A percentile compares a stretch with the other conserved stretches of the same genome.
phyloP scores from a whole-genome alignment of 2,113 vertebrate genomes.

The Arothron firmamentum region DNA sequence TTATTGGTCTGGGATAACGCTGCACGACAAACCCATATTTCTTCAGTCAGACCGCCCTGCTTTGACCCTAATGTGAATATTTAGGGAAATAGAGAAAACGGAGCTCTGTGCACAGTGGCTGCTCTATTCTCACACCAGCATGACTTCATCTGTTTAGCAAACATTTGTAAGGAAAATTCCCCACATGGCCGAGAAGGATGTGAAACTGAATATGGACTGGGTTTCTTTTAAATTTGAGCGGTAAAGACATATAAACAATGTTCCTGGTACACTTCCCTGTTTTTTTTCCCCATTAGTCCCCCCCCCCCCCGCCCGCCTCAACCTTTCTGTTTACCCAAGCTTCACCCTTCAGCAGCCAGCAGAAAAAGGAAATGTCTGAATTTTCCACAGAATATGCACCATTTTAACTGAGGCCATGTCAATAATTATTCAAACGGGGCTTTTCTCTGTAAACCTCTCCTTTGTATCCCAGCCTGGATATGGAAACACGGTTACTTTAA shows the following conservation, averaged over 20 bases:
- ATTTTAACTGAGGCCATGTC: slow-evolving; percentile 61
- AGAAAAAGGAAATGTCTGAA: slow-evolving; percentile 51
- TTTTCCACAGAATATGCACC: slow-evolving; percentile 58
- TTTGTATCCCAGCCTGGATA: slow-evolving; percentile 8
- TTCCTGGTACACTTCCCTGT: slow-evolving; percentile 9
- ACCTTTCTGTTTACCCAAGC: slow-evolving; percentile 58
- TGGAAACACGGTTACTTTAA: slow-evolving; percentile 21
- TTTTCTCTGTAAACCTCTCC: slow-evolving; percentile 44
- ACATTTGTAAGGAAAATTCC: slow-evolving; percentile 50
- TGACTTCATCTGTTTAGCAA: slow-evolving; percentile 66
- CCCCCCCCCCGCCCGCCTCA: slow-evolving; percentile 41
- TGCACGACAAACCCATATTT: slow-evolving; percentile 33
- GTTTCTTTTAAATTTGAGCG: slow-evolving; percentile 46
- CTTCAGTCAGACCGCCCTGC: slow-evolving; percentile 35
- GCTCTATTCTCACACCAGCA: slow-evolving; percentile 34
- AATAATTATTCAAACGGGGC: slow-evolving; percentile 56
- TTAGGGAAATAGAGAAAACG: slow-evolving; percentile 52
- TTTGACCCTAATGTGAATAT: slow-evolving; percentile 40
- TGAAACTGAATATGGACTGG: slow-evolving; percentile 65
- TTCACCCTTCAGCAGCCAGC: slow-evolving; percentile 39
- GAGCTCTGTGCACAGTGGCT: slow-evolving; percentile 47
- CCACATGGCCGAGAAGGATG: slow-evolving; percentile 55
- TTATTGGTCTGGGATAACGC: slow-evolving; percentile 41
- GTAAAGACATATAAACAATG: slow-evolving; percentile 62
- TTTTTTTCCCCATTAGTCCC: slow-evolving; percentile 30